Percentiles rank a stretch among this genome's conserved stretches.
Conservation (phyloP, 2,797 vertebrate genomes). For the Silurus lanzhouensis region DNA sequence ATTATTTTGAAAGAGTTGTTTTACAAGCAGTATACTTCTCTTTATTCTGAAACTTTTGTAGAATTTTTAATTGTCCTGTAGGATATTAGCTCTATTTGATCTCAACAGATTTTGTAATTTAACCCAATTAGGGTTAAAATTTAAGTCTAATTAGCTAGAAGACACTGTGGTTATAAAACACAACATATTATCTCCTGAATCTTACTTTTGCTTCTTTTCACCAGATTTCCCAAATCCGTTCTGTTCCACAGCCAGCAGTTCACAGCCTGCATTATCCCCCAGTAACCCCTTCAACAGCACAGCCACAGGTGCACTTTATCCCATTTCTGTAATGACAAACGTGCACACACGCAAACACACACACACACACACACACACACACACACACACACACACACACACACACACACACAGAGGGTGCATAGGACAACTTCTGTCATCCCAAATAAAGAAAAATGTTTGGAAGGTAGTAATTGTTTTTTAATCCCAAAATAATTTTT, state of each 20-base stretch:
- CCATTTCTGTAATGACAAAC: background rate
- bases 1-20: background rate
- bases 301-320: constrained; percentile 74
- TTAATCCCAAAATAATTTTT: background rate
- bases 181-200: background rate
- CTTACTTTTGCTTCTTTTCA: constrained; percentile 10
- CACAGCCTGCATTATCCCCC: constrained; percentile 79
- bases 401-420: background rate
- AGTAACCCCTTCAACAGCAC: constrained; percentile 87
- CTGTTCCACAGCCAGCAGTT: constrained; percentile 61
- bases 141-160: background rate
- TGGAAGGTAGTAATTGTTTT: background rate
- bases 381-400: background rate
- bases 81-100: background rate
- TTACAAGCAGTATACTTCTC: background rate
- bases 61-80: background rate
- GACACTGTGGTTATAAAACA: background rate
- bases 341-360: background rate
- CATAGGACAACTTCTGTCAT: constrained; percentile 8
- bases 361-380: background rate
- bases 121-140: background rate
- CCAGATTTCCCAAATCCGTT: constrained; percentile 87
- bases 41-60: background rate
- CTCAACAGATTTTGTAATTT: constrained; percentile 14
- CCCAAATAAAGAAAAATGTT: constrained; percentile 3